These are phyloP conservation scores for Calidris pugnax DNA, from an alignment of 2,113 vertebrate species.

Conservation along the genomic window DNA sequence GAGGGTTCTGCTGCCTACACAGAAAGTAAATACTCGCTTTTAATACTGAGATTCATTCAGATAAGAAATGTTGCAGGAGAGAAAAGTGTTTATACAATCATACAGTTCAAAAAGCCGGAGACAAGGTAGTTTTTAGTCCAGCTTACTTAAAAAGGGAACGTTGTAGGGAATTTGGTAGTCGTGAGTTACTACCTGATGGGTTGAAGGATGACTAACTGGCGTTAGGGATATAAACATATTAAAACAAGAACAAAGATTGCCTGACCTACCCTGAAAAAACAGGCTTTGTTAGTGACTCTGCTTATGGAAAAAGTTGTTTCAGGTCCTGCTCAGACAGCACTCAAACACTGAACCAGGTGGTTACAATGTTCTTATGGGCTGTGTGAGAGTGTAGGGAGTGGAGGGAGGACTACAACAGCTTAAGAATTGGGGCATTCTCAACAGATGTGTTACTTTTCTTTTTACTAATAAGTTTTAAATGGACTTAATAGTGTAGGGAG, in stretches of 20 bases:
- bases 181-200: neutral
- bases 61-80: neutral
- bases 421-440: too few relatives aligned
- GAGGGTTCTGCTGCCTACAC: slow-evolving; percentile 87
- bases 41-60: neutral
- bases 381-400: neutral
- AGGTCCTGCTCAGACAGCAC: neutral
- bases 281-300: neutral
- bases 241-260: neutral
- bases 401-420: neutral
- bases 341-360: neutral
- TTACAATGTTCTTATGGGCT: fast-evolving
- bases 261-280: neutral
- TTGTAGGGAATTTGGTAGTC: neutral
- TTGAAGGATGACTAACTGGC: neutral
- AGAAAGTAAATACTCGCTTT: slow-evolving; percentile 62
- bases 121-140: neutral
- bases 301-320: neutral
- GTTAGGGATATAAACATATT: neutral
- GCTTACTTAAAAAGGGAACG: neutral
- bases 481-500: too few relatives aligned
- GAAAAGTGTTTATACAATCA: neutral
- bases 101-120: neutral
- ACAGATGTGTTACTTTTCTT: too few relatives aligned
- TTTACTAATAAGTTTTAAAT: neutral